A percentile compares a stretch with the other conserved stretches of the same genome.
Conservation (phyloP, 2,888 invertebrate species). For the Drosophila rellima region DNA sequence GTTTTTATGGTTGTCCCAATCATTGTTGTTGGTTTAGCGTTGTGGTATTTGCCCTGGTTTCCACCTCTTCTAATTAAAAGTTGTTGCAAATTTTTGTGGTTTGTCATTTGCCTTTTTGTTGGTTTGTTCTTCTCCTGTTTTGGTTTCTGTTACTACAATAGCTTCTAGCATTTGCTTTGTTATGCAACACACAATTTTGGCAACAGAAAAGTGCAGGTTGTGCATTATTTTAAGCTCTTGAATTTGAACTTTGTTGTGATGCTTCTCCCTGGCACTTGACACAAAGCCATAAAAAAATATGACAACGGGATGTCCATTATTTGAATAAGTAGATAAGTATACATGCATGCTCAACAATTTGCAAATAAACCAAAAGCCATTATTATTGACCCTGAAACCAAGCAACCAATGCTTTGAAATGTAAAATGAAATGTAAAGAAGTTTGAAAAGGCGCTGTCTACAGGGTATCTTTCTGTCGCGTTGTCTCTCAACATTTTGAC, state of each 20-base stretch:
- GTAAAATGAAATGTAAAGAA: no score
- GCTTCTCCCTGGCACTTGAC: constrained; percentile 9
- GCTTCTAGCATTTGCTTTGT: constrained; percentile 6
- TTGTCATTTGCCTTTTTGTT: constrained; percentile 41
- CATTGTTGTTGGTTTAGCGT: constrained; percentile 16
- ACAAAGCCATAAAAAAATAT: constrained; percentile 3
- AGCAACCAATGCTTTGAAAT: no score
- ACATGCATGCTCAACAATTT: not conserved
- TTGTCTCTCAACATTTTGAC: not conserved
- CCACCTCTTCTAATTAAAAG: constrained; percentile 66
- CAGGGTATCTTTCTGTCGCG: not conserved
- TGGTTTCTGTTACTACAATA: not conserved
- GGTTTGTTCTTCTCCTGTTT: constrained; percentile 19
- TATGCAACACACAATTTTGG: constrained; percentile 43
- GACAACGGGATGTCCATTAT: not conserved
- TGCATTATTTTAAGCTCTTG: constrained; percentile 16
- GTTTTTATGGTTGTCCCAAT: not conserved
- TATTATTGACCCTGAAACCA: not conserved
- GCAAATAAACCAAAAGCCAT: not conserved
- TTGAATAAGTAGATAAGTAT: not conserved
- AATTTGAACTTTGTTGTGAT: constrained; percentile 29
- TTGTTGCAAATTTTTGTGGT: constrained; percentile 55
- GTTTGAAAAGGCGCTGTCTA: no score
- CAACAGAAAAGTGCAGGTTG: constrained; percentile 36
- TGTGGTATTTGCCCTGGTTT: constrained; percentile 27